Evolutionary conservation across 2,888 invertebrate species (phyloP), one percentile per base, ranked within the genome.

Genomic region (Nymphalis urticae): DNA sequence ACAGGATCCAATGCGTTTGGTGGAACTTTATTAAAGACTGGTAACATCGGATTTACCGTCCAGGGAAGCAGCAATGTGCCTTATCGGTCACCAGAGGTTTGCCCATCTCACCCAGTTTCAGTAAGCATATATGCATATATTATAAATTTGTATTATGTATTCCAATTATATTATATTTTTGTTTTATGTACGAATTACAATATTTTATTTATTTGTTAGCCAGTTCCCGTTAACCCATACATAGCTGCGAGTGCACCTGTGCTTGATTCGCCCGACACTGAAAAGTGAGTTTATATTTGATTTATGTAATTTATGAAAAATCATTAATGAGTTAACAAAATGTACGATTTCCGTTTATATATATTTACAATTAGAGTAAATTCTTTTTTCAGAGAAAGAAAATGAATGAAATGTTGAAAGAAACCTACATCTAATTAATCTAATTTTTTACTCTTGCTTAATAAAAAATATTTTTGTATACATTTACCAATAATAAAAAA

Each of bases 161-260:
- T 42, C 0, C 13, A 4, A 42, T 42, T 42, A 42, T 42, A 42
- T 42, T 42, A 42, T 10, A 7, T 42, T 42, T 7, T 7, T 2
- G 10, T 42, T 0, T 42, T 42, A 42, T 42, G 36, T 10, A 10
- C 10, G 10, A 42, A 10, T 3, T 10, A 42, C 36, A 42, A 42
- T 42, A 4, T 13, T 32, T 32, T 32, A 6, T 32, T 32, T 32
- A 6, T 42, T 42, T 42, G 72, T 51, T 64, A 77, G 74, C 71
- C 75, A 5, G 54, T 62, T 2, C 74, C 75, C 0, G 19, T 67
- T 1, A 81, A 75, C 48, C 84, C 87, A 2, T 89, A 77, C 69
- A 79, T 80, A 0, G 65, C 80, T 0, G 86, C 89, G 0, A 85
- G 82, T 21, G 89, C 89, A 0, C 88, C 89, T 51, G 56, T 68